phyloP scores from a whole-genome alignment of 1,140 invertebrate species.

The Pseudomyrmex pallidus region DNA sequence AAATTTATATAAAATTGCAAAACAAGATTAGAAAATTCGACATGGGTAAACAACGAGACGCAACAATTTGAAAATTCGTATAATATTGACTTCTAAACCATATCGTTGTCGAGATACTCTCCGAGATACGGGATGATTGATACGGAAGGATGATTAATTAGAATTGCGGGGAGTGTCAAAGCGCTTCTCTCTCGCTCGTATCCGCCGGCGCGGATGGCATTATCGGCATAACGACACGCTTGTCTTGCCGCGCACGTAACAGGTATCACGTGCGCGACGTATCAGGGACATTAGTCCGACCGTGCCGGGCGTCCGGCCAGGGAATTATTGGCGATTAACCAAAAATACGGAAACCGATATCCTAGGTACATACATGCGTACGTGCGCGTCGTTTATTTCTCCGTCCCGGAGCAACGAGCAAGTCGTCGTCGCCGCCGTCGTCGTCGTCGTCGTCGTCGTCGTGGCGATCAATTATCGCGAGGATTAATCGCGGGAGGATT shows the following conservation, averaged over 20 bases:
- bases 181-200: constrained; percentile 2
- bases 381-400: constrained; percentile 16
- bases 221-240: constrained; percentile 54
- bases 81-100: too few species aligned
- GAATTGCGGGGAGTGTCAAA: neutral
- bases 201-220: constrained; percentile 14
- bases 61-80: too few species aligned
- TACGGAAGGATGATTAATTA: constrained; percentile 39
- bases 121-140: neutral
- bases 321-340: constrained; percentile 69
- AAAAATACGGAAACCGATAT: constrained; percentile 68
- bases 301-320: constrained; percentile 50
- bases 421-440: neutral
- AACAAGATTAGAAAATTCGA: too few species aligned
- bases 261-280: constrained; percentile 61
- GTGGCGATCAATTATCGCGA: constrained; percentile 62
- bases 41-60: too few species aligned
- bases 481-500: constrained; percentile 65
- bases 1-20: too few species aligned
- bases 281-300: constrained; percentile 59
- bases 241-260: constrained; percentile 56
- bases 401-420: neutral
- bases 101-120: neutral
- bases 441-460: neutral
- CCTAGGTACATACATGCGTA: neutral